Conservation (phyloP, 2,888 invertebrate species). For the Hymenopus coronatus region DNA sequence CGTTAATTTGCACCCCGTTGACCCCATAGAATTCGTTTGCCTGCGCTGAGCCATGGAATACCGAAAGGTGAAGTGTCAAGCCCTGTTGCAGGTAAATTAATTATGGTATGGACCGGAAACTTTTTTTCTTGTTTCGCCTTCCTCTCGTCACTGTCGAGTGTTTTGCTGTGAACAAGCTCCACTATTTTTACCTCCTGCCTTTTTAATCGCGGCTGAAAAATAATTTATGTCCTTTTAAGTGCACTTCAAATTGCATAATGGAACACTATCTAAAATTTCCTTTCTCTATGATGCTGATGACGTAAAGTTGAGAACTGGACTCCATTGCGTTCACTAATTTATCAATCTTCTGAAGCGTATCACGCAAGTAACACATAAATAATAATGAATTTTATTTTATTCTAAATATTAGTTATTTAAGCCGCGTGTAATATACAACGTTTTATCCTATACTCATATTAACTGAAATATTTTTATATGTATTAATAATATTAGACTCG, state of each 20-base stretch:
- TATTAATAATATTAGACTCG: too few species aligned
- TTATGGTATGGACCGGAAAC: not conserved
- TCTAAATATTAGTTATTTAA: too few species aligned
- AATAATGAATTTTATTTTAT: too few species aligned
- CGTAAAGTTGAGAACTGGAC: not conserved
- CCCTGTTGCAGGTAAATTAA: not conserved
- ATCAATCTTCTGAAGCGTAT: too few species aligned
- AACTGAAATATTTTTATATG: too few species aligned
- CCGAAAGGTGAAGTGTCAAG: not conserved
- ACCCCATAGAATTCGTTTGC: not conserved
- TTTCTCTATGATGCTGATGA: not conserved
- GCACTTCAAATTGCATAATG: not conserved
- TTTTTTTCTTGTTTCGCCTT: not conserved
- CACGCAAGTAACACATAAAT: too few species aligned
- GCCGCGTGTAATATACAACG: too few species aligned
- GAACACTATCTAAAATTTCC: not conserved
- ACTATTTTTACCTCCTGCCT: not conserved
- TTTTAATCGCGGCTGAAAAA: not conserved
- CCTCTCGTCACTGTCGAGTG: not conserved
- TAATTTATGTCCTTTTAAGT: not conserved
- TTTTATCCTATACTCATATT: too few species aligned
- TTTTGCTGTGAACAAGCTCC: not conserved
- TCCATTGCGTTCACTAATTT: too few species aligned
- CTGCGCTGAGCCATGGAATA: not conserved
- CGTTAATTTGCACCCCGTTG: not conserved